Base-by-base conservation (phyloP, 1,140 invertebrate species). In the Ostrea edulis region DNA sequence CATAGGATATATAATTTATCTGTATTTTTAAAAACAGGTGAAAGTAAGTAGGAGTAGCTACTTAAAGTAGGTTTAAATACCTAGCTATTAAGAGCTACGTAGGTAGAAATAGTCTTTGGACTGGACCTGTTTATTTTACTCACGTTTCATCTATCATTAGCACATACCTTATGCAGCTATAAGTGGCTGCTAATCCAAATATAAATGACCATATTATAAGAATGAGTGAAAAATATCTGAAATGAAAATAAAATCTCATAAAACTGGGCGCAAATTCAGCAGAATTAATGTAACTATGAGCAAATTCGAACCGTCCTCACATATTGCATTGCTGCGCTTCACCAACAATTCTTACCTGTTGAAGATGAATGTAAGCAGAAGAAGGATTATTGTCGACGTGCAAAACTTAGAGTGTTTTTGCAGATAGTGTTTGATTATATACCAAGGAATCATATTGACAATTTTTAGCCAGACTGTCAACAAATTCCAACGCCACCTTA, bases 401-500 rank as follows among this genome's bases (percentile, higher is more conserved):
- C 68, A 77, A 77, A 77, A 77, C 25, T 25, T 77, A 25, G 68
- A 77, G 4, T 77, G 68, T 17, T 77, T 77, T 25, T 77, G 68
- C 14, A 77, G 29, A 35, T 77, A 77, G 35, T 77, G 68, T 17
- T 77, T 77, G 22, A 77, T 77, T 35, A 77, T 35, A 77, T 77
- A 77, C 68, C 68, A 77, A 11, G 68, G 68, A 77, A 77, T 77
- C 68, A 77, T 77, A 35, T 29, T 77, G 68, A 77, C 68, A 77
- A 77, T 77, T 77, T 44, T 44, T 44, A 44, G 68, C 8, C 9
- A 77, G 25, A 77, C 14, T 77, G 68, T 77, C 68, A 77, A 77
- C 68, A 77, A 77, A 77, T 35, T 71, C 29, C 68, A 77, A 77
- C 68, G 68, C 68, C 68, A 77, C 68, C 68, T 77, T 77, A 29